Evolutionary conservation across 2,797 vertebrate species (phyloP).

Genomic region (Geotrypetes seraphini): DNA sequence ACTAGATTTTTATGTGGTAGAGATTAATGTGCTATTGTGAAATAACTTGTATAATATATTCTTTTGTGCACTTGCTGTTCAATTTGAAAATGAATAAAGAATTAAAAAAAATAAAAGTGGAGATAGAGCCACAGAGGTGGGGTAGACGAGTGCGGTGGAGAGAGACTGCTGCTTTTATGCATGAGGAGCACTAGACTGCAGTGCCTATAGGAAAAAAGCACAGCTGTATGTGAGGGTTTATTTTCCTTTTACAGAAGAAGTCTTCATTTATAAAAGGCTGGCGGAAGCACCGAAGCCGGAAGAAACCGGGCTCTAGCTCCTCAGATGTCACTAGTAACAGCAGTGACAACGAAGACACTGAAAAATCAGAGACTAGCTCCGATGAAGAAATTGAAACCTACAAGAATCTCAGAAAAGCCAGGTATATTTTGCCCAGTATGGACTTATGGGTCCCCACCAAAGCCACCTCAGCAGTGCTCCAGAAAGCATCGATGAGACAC

Average conservation of each 20-base stretch:
- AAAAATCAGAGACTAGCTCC: constrained; percentile 15
- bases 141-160: too few relatives aligned
- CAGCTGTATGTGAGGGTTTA: too few relatives aligned
- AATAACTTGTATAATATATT: too few relatives aligned
- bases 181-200: too few relatives aligned
- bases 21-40: too few relatives aligned
- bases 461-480: accelerated
- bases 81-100: too few relatives aligned
- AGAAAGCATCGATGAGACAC: not conserved
- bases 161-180: too few relatives aligned
- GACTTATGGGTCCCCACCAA: constrained; percentile 63
- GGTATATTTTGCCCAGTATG: constrained; percentile 39
- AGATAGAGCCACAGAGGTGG: too few relatives aligned
- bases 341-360: constrained; percentile 8
- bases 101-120: not conserved
- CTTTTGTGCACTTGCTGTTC: too few relatives aligned
- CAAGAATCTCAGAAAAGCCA: not conserved
- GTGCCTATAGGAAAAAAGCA: too few relatives aligned
- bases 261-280: not conserved
- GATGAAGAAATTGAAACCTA: not conserved
- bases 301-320: constrained; percentile 4
- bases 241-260: not conserved
- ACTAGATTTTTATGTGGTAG: too few relatives aligned
- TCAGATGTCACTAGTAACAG: constrained; percentile 17
- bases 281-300: accelerated